Conservation (phyloP, 2,888 invertebrate species). For the Oscheius sp. region DNA sequence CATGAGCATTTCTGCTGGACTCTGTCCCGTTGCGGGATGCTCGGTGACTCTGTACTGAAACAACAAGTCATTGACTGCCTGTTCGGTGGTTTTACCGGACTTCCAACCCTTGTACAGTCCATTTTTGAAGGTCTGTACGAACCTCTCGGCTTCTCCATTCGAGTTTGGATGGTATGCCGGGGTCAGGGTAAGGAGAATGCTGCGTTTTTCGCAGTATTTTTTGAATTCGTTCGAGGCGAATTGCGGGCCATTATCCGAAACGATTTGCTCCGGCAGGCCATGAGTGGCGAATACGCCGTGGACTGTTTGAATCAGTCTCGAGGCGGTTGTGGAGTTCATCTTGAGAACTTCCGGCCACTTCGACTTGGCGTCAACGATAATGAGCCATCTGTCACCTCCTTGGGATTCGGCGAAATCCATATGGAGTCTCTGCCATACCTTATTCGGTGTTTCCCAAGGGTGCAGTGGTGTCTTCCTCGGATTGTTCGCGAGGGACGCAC, state of each 20-base stretch:
- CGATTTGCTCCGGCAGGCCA: conserved; percentile 48
- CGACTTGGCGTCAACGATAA: conserved; percentile 74
- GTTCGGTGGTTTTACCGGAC: not conserved
- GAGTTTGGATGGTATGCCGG: conserved; percentile 54
- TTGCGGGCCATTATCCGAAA: conserved; percentile 55
- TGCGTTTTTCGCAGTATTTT: too few relatives aligned
- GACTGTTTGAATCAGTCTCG: conserved; percentile 35
- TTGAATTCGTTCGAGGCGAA: conserved; percentile 38
- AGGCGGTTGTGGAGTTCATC: conserved; percentile 33
- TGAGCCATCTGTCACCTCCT: conserved; percentile 56
- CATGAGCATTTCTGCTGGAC: conserved; percentile 28
- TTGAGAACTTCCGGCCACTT: conserved; percentile 74
- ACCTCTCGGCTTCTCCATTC: conserved; percentile 59
- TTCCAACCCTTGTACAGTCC: not conserved
- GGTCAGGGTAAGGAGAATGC: too few relatives aligned
- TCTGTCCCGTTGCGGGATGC: conserved; percentile 12
- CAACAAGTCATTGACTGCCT: conserved; percentile 15
- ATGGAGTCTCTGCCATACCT: too few relatives aligned
- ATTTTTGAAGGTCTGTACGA: conserved; percentile 43
- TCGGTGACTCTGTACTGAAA: conserved; percentile 23
- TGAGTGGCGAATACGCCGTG: conserved; percentile 38
- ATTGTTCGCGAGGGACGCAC: too few relatives aligned
- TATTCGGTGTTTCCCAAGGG: too few relatives aligned
- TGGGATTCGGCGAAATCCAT: conserved; percentile 37
- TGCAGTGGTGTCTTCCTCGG: too few relatives aligned